Conservation (phyloP, 37 sponge, comb jelly and placozoan genomes). For the Hormiphora californensis region DNA sequence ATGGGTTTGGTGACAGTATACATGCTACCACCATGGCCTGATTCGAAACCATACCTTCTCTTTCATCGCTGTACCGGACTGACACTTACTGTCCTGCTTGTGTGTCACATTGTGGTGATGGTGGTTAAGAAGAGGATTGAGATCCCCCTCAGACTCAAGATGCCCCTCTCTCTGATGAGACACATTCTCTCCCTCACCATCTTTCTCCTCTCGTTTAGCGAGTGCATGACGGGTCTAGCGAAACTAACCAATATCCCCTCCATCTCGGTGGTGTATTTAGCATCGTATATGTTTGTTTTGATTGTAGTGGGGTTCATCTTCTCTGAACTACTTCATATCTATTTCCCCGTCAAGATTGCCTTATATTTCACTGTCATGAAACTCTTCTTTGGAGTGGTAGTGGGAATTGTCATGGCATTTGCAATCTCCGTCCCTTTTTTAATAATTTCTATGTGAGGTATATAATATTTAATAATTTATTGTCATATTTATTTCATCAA, state of each 20-base stretch:
- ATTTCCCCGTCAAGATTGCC: neutral
- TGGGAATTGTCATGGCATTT: neutral
- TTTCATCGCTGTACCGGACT: neutral
- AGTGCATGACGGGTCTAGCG: neutral
- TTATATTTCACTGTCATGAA: neutral
- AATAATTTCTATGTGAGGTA: neutral
- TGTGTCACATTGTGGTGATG: neutral
- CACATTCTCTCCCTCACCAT: neutral
- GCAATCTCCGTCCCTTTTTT: neutral
- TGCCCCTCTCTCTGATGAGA: neutral
- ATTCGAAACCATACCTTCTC: neutral
- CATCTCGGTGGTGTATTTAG: neutral
- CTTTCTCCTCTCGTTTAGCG: neutral
- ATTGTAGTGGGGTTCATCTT: neutral
- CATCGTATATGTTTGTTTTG: neutral
- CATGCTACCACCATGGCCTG: too few relatives aligned
- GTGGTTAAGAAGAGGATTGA: neutral
- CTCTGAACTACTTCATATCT: neutral
- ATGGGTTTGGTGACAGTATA: too few relatives aligned
- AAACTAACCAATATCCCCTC: neutral
- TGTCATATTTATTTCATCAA: neutral
- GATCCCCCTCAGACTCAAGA: neutral
- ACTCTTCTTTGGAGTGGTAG: neutral
- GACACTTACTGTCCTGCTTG: neutral
- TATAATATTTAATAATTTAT: neutral